phyloP scores from a whole-genome alignment of 2,797 vertebrate species.

The Eulemur mongoz region DNA sequence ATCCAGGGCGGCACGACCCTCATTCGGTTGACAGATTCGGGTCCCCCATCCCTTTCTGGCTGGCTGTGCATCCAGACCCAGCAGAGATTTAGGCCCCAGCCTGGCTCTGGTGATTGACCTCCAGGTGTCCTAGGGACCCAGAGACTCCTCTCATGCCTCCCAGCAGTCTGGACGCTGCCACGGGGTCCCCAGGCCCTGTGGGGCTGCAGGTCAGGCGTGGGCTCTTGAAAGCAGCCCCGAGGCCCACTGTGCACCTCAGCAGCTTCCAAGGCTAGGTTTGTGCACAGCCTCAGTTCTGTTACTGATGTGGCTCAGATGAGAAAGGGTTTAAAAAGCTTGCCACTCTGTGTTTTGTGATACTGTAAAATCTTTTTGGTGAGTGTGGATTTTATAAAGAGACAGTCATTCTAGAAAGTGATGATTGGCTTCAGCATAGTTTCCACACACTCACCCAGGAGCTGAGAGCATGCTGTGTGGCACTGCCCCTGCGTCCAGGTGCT shows the following conservation, averaged over 20 bases:
- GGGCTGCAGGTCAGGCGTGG: not conserved
- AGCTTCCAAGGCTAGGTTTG: not conserved
- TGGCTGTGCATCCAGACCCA: not conserved
- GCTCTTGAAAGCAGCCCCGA: fast-evolving
- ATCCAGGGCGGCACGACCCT: not conserved
- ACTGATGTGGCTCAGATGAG: not conserved
- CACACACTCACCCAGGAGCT: constrained; percentile 2
- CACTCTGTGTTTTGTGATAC: not conserved
- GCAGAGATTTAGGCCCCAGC: not conserved
- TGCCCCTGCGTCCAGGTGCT: not conserved
- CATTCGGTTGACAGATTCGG: no score
- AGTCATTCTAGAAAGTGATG: not conserved
- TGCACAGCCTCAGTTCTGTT: no score
- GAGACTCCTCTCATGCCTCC: not conserved
- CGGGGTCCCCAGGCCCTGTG: no score
- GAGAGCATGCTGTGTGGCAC: not conserved
- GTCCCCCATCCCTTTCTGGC: not conserved
- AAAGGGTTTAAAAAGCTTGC: not conserved
- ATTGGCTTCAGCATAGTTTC: not conserved
- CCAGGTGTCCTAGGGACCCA: not conserved
- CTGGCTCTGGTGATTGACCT: not conserved
- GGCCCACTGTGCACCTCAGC: fast-evolving
- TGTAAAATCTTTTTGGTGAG: not conserved
- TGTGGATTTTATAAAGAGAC: not conserved
- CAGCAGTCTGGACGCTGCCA: not conserved